Evolutionary conservation across 2,113 vertebrate genomes (phyloP), one percentile per base, ranked within the genome.

Genomic region (Microcebus jonahi): DNA sequence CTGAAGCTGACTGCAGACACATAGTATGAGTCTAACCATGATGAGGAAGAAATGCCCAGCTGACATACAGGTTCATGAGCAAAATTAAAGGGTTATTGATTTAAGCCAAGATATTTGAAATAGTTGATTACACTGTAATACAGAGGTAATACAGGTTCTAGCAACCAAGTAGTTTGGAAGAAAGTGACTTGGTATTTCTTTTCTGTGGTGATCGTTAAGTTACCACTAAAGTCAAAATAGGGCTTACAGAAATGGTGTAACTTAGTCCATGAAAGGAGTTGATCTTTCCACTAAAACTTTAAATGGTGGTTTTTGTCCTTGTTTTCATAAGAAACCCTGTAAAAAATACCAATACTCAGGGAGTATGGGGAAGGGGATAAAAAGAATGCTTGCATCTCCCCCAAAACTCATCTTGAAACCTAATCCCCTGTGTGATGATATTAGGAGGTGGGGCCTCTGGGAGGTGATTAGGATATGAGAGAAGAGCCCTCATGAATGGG

Each of bases 51-150:
- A 29, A 84, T 83, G 8, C 23, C 17, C 7, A n/a, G 36, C 8
- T 84, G 80, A 55, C 57, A 63, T 79, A 91, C 5, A 65, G 21
- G 9, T 53, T 91, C 20, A 20, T 61, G 13, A 80, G 45, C 14
- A 55, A 61, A 81, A 68, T 45, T 83, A 59, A 91, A 87, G 3
- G 20, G 42, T 39, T 88, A 84, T 17, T 91, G 50, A 80, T 48
- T 63, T 79, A 91, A 83, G 63, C 27, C 87, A 91, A 68, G 14
- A 88, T 93, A 90, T 91, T 48, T 79, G 27, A 67, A 88, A 23
- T 75, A 21, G 21, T 29, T 70, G 76, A 2, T 55, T 95, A 65
- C 25, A 88, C 59, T 67, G 21, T 8, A 87, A 55, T 53, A 77
- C 11, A 18, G 27, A 50, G 76, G 36, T 13, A 81, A 85, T 63